Base-by-base conservation (phyloP, 2,797 vertebrate species). In the Ctenochaetus hawaiiensis region DNA sequence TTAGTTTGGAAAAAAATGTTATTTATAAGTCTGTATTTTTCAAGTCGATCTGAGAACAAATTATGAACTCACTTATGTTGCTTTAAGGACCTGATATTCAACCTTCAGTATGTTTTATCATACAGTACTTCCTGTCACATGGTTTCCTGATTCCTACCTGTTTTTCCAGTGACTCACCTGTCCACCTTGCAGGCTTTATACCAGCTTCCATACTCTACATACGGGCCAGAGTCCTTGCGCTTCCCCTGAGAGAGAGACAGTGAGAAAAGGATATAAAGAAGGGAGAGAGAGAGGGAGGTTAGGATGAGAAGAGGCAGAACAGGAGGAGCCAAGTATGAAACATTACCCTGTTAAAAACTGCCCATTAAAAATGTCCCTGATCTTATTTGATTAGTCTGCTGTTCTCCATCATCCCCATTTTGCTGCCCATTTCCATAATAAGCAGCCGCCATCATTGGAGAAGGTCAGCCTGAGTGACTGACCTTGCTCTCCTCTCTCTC, bases 121-220 rank as follows among this genome's bases (percentile, higher is more conserved):
- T 8, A 1, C 11, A 20, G 26, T 5, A 34, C 48, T 53, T 13
- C 39, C 30, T 10, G 11, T 26, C 20, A 43, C 17, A 12, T 18
- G 8, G n/a, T 44, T 34, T 0, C 13, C 39, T 39, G 39, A 39
- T 39, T 39, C 6, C 39, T 8, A 2, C 39, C 7, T 6, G 16
- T 37, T 10, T 53, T 62, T 41, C 4, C 5, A 17, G 9, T 11
- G n/a, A 49, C 91, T 88, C 77, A 97, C 97, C 96, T 97, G 95
- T 97, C 96, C 63, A 97, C 96, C 81, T 97, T 98, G 84, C 97
- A 98, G 85, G 96, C 96, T 75, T 97, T 98, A 63, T 97, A 96
- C 97, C 97, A 98, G 92, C 96, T 96, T 5, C 97, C 97, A 2
- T 97, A 97, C 78, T 97, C 97, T 5, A 96, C 93, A 0, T 96